These are phyloP conservation scores for Parasteatoda tepidariorum DNA, from an alignment of 1,140 invertebrate genomes.

Conservation along the genomic window DNA sequence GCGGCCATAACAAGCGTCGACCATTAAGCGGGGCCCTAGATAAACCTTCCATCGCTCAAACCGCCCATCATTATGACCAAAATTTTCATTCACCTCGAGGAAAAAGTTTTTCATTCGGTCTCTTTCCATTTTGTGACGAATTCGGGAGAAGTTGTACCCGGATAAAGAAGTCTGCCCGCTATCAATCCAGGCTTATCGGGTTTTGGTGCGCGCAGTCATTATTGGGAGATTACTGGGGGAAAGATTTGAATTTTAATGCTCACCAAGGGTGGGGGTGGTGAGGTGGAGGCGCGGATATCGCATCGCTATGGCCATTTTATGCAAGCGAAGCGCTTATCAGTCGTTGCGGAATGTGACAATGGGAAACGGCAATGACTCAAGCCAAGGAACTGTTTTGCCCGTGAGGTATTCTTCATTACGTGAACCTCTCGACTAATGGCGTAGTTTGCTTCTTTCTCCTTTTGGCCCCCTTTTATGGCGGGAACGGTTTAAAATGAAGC, in stretches of 20 bases:
- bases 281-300: slow-evolving; percentile 45
- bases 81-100: slow-evolving; percentile 60
- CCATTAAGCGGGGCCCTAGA: slow-evolving; percentile 57
- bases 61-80: slow-evolving; percentile 56
- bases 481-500: slow-evolving; percentile 56
- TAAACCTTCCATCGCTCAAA: slow-evolving; percentile 56
- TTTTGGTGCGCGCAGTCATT: slow-evolving; percentile 58
- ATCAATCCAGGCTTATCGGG: slow-evolving; percentile 62
- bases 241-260: slow-evolving; percentile 62
- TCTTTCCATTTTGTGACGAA: slow-evolving; percentile 60
- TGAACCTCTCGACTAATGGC: slow-evolving; percentile 61
- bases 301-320: slow-evolving; percentile 54
- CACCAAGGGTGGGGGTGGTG: neutral
- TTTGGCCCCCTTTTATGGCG: slow-evolving; percentile 54
- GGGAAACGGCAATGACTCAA: slow-evolving; percentile 61
- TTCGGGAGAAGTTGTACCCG: slow-evolving; percentile 47
- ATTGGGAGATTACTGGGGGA: slow-evolving; percentile 61
- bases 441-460: slow-evolving; percentile 60
- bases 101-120: slow-evolving; percentile 55
- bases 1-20: slow-evolving; percentile 53
- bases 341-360: slow-evolving; percentile 61
- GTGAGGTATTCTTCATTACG: slow-evolving; percentile 61
- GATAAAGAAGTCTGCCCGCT: slow-evolving; percentile 59
- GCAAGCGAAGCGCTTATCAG: slow-evolving; percentile 54
- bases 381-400: slow-evolving; percentile 56